These are phyloP conservation scores for Corvus cornix DNA, from an alignment of 2,113 vertebrate genomes.

Conservation along the genomic window DNA sequence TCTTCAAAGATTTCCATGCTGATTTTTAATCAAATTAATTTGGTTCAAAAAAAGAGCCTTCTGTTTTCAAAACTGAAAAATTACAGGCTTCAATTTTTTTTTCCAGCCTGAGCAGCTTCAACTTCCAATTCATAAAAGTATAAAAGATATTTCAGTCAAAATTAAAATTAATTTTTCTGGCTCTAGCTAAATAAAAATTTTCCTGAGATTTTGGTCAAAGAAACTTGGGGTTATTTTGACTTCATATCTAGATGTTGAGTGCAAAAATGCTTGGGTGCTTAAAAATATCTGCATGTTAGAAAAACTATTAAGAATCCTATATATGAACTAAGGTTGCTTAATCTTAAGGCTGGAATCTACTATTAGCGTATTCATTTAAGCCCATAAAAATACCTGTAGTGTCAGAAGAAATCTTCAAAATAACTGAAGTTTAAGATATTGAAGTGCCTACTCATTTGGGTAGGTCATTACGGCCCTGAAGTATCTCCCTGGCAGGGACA, in stretches of 20 bases:
- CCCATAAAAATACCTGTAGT: not conserved
- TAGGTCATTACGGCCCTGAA: not conserved
- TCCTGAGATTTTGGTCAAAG: not conserved
- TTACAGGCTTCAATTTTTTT: not conserved
- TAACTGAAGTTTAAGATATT: not conserved
- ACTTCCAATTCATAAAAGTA: not conserved
- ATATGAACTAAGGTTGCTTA: not conserved
- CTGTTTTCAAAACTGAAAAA: not conserved
- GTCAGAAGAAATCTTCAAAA: not conserved
- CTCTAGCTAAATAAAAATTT: not conserved
- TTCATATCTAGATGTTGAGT: not conserved
- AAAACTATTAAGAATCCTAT: not conserved
- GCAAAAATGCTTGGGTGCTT: not conserved
- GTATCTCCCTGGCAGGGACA: not conserved
- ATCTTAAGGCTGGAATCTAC: not conserved
- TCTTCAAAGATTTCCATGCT: not conserved
- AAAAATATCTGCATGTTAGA: not conserved
- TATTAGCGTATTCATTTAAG: not conserved
- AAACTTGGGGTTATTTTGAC: not conserved
- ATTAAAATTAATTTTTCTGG: not conserved
- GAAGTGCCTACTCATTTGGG: not conserved
- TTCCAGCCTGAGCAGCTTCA: not conserved
- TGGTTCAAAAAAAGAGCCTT: not conserved
- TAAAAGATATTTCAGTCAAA: not conserved
- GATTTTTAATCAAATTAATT: not conserved